These are phyloP conservation scores for Chlorospingus flavigularis DNA, from an alignment of 2,797 vertebrate species.

Conservation along the genomic window DNA sequence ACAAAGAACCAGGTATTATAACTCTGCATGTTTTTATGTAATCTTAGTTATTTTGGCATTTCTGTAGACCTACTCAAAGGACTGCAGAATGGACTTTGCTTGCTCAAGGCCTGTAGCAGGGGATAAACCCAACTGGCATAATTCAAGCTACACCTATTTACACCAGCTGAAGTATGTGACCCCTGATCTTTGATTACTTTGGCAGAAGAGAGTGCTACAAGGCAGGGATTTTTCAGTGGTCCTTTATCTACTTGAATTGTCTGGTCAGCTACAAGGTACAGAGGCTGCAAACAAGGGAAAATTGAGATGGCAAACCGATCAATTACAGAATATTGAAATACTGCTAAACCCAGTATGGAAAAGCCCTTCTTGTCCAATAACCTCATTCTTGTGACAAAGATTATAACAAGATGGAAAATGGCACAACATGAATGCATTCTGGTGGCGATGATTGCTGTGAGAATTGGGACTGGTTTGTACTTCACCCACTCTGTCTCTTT, in stretches of 20 bases:
- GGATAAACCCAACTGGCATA: not conserved
- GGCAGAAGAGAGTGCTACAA: not conserved
- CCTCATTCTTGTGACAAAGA: not conserved
- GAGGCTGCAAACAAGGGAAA: slow-evolving; percentile 10
- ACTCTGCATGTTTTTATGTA: not conserved
- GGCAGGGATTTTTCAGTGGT: not conserved
- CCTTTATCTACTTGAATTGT: not conserved
- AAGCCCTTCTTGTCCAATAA: not conserved
- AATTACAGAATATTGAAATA: slow-evolving; percentile 22
- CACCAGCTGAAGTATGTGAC: not conserved
- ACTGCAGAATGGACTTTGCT: not conserved
- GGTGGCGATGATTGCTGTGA: slow-evolving; percentile 32
- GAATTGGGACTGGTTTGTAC: slow-evolving; percentile 39
- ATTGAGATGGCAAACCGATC: slow-evolving; percentile 7
- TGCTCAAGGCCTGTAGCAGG: not conserved
- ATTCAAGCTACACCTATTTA: not conserved
- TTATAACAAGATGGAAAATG: slow-evolving; percentile 44
- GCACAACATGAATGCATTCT: slow-evolving; percentile 17
- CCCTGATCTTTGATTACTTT: not conserved
- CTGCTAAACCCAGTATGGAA: not conserved
- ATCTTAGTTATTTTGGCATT: not conserved
- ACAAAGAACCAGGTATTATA: accelerated
- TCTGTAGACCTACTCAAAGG: not conserved
- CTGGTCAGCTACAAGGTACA: not conserved
- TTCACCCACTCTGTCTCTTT: not conserved